These are phyloP conservation scores for Alosa alosa DNA, from an alignment of 2,113 vertebrate species.

Conservation along the genomic window DNA sequence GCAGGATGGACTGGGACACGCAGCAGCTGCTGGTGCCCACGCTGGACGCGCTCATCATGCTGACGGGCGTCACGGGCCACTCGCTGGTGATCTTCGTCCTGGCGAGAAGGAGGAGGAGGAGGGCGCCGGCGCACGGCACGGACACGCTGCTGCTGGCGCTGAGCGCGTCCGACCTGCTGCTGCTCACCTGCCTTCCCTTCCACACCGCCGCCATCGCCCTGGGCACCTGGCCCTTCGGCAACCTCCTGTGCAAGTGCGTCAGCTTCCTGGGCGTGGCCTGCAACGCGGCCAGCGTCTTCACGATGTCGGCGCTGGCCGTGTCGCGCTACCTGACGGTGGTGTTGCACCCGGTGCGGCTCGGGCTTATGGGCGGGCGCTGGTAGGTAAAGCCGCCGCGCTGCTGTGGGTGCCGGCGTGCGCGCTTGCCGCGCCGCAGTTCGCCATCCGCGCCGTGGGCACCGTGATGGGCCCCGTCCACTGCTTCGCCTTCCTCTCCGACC, in stretches of 20 bases:
- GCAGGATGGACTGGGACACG: slow-evolving; percentile 26
- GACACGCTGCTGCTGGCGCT: slow-evolving; percentile 71
- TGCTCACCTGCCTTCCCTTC: slow-evolving; percentile 72
- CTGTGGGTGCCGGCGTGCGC: slow-evolving; percentile 66
- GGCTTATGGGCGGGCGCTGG: too few species aligned
- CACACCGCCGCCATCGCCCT: slow-evolving; percentile 69
- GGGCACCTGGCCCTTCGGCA: slow-evolving; percentile 72
- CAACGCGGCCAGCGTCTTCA: slow-evolving; percentile 68
- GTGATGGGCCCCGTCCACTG: slow-evolving; percentile 55
- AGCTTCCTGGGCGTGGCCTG: slow-evolving; percentile 73
- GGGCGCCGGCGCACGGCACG: slow-evolving; percentile 60
- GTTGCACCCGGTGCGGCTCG: too few species aligned
- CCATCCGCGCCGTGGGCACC: slow-evolving; percentile 56
- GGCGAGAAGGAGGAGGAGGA: slow-evolving; percentile 53
- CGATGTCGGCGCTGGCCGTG: slow-evolving; percentile 69
- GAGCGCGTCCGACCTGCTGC: slow-evolving; percentile 66
- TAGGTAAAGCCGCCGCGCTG: slow-evolving; percentile 48
- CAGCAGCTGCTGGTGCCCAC: slow-evolving; percentile 57
- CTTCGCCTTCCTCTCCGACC: slow-evolving; percentile 69
- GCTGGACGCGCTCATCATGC: slow-evolving; percentile 67
- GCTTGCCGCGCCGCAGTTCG: slow-evolving; percentile 73
- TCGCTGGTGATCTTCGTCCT: slow-evolving; percentile 67
- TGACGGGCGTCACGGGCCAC: slow-evolving; percentile 68
- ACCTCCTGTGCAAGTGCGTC: slow-evolving; percentile 67
- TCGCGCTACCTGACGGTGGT: slow-evolving; percentile 73